A percentile compares a stretch with the other conserved stretches of the same genome.
Conservation (phyloP, 2,888 invertebrate species). For the Caenorhabditis doughertyi region DNA sequence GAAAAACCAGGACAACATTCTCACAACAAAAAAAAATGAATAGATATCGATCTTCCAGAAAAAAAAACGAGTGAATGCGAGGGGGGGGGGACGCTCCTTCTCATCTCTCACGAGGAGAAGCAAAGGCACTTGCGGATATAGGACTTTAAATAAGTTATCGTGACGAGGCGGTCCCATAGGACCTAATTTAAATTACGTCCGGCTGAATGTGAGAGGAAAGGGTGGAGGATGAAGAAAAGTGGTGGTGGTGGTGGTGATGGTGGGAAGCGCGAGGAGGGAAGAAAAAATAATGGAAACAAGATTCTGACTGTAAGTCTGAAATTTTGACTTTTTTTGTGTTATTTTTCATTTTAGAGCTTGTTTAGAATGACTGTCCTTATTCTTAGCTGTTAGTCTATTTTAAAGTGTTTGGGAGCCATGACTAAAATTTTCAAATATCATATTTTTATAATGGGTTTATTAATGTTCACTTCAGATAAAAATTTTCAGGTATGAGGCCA, state of each 20-base stretch:
- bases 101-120: slow-evolving; percentile 15
- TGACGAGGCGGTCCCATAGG: slow-evolving; percentile 47
- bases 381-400: too few species aligned
- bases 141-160: slow-evolving; percentile 47
- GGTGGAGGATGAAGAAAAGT: not conserved
- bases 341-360: too few species aligned
- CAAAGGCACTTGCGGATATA: slow-evolving; percentile 33
- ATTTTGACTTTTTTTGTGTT: too few species aligned
- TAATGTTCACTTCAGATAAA: not conserved
- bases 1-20: slow-evolving; percentile 37
- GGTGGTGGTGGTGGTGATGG: not conserved
- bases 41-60: slow-evolving; percentile 32
- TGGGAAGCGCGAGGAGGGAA: not conserved
- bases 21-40: not conserved
- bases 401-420: too few species aligned
- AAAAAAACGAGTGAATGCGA: slow-evolving; percentile 12
- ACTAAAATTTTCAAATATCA: too few species aligned
- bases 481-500: not conserved
- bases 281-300: not conserved
- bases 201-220: slow-evolving; percentile 31
- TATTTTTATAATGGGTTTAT: too few species aligned
- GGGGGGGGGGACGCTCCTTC: too few species aligned
- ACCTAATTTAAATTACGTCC: slow-evolving; percentile 46
- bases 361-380: too few species aligned
- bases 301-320: too few species aligned